phyloP scores from a whole-genome alignment of 2,797 vertebrate species.

The Serranus cabrilla region DNA sequence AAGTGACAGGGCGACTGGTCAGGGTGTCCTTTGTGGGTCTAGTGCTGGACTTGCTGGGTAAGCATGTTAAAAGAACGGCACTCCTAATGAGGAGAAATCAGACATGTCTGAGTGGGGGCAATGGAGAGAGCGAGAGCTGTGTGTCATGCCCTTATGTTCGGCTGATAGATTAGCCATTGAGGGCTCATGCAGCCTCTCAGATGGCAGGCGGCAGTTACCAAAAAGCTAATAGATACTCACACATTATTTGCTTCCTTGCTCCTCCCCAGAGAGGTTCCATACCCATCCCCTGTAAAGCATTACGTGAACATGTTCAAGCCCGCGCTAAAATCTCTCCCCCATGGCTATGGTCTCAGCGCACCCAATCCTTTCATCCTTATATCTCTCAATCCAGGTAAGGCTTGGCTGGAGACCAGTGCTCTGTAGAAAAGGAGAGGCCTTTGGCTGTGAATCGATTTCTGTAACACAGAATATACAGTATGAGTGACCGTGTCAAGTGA shows the following conservation, averaged over 20 bases:
- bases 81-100: constrained; percentile 64
- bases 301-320: constrained; percentile 74
- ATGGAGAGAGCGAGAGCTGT: constrained; percentile 30
- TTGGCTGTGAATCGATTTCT: constrained; percentile 79
- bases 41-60: constrained; percentile 40
- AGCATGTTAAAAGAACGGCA: constrained; percentile 60
- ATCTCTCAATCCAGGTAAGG: constrained; percentile 82
- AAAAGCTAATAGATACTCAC: constrained; percentile 76
- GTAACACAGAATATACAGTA: constrained; percentile 77
- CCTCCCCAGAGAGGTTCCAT: constrained; percentile 68
- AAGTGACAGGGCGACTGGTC: constrained; percentile 69
- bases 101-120: constrained; percentile 49
- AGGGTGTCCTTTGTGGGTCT: constrained; percentile 62
- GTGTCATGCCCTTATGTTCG: constrained; percentile 55
- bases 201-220: constrained; percentile 63
- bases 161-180: constrained; percentile 71
- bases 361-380: constrained; percentile 79
- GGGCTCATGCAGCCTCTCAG: constrained; percentile 57
- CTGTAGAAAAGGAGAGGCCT: constrained; percentile 71
- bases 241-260: constrained; percentile 70
- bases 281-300: constrained; percentile 73
- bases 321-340: constrained; percentile 73
- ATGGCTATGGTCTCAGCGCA: constrained; percentile 72
- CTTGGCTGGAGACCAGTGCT: constrained; percentile 75
- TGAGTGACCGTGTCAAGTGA: constrained; percentile 72